These are phyloP conservation scores for Gymnocephalus cernua DNA, from an alignment of 2,113 vertebrate species.

Conservation along the genomic window DNA sequence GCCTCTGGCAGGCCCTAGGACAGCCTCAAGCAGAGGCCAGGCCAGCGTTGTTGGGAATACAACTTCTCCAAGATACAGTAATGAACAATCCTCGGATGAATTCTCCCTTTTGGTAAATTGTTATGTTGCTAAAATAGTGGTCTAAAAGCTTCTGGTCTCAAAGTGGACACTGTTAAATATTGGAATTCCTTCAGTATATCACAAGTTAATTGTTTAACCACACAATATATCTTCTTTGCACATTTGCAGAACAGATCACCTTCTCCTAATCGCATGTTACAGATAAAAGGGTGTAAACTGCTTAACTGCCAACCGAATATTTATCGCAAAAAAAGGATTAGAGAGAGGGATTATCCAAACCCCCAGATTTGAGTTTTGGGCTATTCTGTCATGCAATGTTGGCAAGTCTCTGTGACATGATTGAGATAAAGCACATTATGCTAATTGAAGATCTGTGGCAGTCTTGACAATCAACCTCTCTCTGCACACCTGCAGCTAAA, in stretches of 20 bases:
- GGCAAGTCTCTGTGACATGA: slow-evolving; percentile 39
- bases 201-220: background rate
- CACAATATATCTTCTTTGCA: background rate
- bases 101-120: slow-evolving; percentile 8
- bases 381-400: slow-evolving; percentile 9
- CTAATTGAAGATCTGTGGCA: slow-evolving; percentile 46
- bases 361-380: slow-evolving; percentile 7
- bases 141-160: slow-evolving; percentile 10
- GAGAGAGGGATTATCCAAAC: no score
- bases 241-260: background rate
- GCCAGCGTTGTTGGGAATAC: background rate
- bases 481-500: slow-evolving; percentile 57
- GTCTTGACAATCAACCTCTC: slow-evolving; percentile 46
- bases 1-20: slow-evolving; percentile 42
- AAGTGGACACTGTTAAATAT: background rate
- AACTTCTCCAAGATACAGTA: slow-evolving; percentile 30
- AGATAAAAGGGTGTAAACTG: background rate
- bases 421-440: slow-evolving; percentile 61
- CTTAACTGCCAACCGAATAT: background rate
- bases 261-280: background rate
- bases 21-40: slow-evolving; percentile 16
- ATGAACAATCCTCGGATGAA: slow-evolving; percentile 16
- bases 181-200: slow-evolving; percentile 4
- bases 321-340: slow-evolving; percentile 17
- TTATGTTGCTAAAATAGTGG: slow-evolving; percentile 5